These are phyloP conservation scores for Hydroisotoma schaefferi DNA, from an alignment of 2,888 invertebrate species.

Conservation along the genomic window DNA sequence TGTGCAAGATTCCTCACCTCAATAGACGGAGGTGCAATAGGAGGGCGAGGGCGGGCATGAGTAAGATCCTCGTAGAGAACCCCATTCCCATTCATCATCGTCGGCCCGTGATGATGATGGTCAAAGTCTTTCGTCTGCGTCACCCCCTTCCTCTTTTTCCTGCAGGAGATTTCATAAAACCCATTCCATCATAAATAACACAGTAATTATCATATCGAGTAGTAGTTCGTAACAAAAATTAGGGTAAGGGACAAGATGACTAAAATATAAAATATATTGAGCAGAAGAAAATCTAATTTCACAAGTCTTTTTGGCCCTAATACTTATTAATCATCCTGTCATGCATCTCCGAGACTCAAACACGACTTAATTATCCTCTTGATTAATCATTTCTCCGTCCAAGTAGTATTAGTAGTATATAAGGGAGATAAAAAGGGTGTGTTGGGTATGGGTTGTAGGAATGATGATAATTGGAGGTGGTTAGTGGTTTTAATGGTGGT, in stretches of 20 bases:
- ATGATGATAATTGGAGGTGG: no score
- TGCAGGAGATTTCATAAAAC: slow-evolving; percentile 16
- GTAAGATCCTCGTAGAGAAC: slow-evolving; percentile 48
- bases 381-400: slow-evolving; percentile 9
- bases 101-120: slow-evolving; percentile 42
- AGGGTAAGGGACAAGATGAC: no score
- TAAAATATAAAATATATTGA: no score
- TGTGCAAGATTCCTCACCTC: slow-evolving; percentile 39
- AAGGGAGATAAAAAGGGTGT: no score
- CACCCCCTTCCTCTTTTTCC: slow-evolving; percentile 48
- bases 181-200: not conserved
- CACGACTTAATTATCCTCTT: slow-evolving; percentile 14
- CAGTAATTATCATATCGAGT: not conserved
- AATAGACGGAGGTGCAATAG: slow-evolving; percentile 48
- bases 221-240: not conserved
- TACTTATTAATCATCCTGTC: slow-evolving; percentile 10
- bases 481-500: no score
- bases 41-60: slow-evolving; percentile 47
- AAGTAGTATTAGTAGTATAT: no score
- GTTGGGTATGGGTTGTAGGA: no score
- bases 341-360: slow-evolving; percentile 3
- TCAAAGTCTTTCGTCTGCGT: slow-evolving; percentile 49
- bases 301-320: no score
- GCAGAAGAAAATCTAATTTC: not conserved
- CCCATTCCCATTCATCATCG: slow-evolving; percentile 48